These are phyloP conservation scores for Zonitis immaculata DNA, from an alignment of 2,888 invertebrate genomes.

Conservation along the genomic window DNA sequence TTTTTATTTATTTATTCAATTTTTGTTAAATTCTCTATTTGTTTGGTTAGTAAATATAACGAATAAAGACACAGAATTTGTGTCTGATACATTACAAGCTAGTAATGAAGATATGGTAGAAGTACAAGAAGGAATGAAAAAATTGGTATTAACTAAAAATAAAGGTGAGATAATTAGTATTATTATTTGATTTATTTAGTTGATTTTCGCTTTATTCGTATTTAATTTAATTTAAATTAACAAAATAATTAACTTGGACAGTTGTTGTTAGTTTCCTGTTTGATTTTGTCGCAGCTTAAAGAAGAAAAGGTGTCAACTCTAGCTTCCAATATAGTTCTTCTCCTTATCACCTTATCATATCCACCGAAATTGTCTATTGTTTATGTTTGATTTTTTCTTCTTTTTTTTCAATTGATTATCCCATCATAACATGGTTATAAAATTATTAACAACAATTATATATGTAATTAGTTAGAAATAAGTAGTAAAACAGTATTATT, in stretches of 20 bases:
- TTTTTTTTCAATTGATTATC: slow-evolving; percentile 11
- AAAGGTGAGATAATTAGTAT: slow-evolving; percentile 51
- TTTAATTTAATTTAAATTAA: slow-evolving; percentile 4
- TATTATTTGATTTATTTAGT: slow-evolving; percentile 26
- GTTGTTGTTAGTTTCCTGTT: slow-evolving; percentile 48
- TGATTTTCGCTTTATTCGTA: slow-evolving; percentile 6
- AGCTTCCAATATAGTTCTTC: slow-evolving; percentile 44
- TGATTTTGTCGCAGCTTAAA: slow-evolving; percentile 57
- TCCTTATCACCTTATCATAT: slow-evolving; percentile 30
- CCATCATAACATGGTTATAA: not conserved
- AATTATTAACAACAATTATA: slow-evolving; percentile 3
- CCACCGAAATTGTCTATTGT: no score
- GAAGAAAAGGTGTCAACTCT: slow-evolving; percentile 54
- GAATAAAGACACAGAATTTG: slow-evolving; percentile 59
- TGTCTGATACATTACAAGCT: slow-evolving; percentile 69
- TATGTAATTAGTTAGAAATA: slow-evolving; percentile 14
- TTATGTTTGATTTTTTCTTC: slow-evolving; percentile 17
- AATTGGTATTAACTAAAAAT: slow-evolving; percentile 56
- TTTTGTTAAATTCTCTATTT: slow-evolving; percentile 22
- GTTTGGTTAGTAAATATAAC: slow-evolving; percentile 35
- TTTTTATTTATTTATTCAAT: slow-evolving; percentile 1
- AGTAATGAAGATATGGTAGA: slow-evolving; percentile 64
- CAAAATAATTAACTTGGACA: not conserved
- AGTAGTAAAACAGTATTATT: slow-evolving; percentile 10
- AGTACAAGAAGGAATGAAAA: slow-evolving; percentile 71